phyloP scores from a whole-genome alignment of 2,113 vertebrate genomes.

The Pelmatolapia mariae region DNA sequence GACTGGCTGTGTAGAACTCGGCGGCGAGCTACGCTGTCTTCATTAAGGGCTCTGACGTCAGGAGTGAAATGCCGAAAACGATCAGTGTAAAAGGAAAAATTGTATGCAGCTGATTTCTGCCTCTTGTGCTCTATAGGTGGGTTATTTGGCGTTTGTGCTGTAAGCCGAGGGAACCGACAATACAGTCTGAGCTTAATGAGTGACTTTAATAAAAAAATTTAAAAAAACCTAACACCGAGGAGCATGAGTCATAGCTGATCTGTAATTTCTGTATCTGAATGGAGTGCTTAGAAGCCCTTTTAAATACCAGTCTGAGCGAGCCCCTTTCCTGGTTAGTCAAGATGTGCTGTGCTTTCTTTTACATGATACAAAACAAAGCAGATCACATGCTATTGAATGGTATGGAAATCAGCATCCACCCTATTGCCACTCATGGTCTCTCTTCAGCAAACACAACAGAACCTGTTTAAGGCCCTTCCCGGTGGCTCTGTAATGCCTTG shows the following conservation, averaged over 20 bases:
- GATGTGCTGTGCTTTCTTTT: background rate
- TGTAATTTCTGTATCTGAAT: conserved; percentile 24
- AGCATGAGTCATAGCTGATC: conserved; percentile 49
- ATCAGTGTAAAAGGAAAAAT: conserved; percentile 37
- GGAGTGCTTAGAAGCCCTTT: conserved; percentile 13
- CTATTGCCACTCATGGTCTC: background rate
- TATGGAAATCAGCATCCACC: background rate
- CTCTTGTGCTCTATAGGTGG: conserved; percentile 30
- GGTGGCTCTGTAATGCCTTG: background rate
- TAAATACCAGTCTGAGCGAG: background rate
- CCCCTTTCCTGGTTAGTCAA: conserved; percentile 20
- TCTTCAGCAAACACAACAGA: background rate
- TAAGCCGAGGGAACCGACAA: conserved; percentile 30
- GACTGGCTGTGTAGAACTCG: conserved; percentile 53
- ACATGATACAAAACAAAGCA: background rate
- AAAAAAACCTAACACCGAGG: background rate
- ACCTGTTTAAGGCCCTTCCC: background rate
- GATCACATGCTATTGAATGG: background rate
- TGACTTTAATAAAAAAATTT: conserved; percentile 1
- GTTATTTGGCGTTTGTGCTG: conserved; percentile 37
- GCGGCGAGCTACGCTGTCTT: conserved; percentile 42
- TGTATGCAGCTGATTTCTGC: conserved; percentile 57
- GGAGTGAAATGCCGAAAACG: conserved; percentile 37
- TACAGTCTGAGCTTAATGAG: conserved; percentile 53
- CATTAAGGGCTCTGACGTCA: conserved; percentile 60